Evolutionary conservation across 2,113 vertebrate species (phyloP).

Genomic region (Clarias batrachus): DNA sequence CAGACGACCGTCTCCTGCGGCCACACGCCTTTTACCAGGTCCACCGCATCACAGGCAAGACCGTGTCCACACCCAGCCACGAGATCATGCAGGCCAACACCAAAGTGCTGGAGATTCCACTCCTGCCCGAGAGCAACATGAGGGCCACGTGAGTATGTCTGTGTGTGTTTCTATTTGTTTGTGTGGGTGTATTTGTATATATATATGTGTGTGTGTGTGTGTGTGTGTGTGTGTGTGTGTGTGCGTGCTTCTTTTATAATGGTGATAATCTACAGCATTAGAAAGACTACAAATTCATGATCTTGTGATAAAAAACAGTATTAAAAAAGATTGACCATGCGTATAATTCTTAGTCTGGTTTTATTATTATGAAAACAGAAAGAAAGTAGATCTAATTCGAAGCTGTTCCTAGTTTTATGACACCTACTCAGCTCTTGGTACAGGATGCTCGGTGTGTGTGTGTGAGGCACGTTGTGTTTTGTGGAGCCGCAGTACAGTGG

Average conservation of each 20-base stretch:
- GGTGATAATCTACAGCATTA: not conserved
- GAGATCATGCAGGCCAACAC: constrained; percentile 92
- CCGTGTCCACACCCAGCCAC: constrained; percentile 93
- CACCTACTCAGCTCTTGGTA: constrained; percentile 9
- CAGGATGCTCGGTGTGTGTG: constrained; percentile 1
- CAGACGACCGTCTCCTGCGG: constrained; percentile 93
- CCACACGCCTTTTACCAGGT: constrained; percentile 99
- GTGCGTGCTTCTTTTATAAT: not conserved
- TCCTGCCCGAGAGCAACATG: constrained; percentile 96
- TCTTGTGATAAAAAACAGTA: not conserved
- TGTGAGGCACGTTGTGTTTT: constrained; percentile 2
- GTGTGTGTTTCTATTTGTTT: constrained; percentile 15
- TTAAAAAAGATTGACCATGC: not conserved
- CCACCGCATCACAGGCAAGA: constrained; percentile 97
- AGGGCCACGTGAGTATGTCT: constrained; percentile 81
- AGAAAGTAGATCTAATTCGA: constrained; percentile 12
- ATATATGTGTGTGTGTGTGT: not conserved
- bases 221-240: not conserved
- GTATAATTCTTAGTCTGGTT: not conserved
- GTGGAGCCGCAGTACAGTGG: constrained; percentile 46
- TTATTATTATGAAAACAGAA: not conserved
- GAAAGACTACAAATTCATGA: constrained; percentile 10
- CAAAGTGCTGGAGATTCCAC: constrained; percentile 95
- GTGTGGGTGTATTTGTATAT: not conserved
- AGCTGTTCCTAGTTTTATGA: constrained; percentile 24